Evolutionary conservation across 1,140 invertebrate genomes (phyloP), one percentile per base, ranked within the genome.

Genomic region (Penaeus vannamei): DNA sequence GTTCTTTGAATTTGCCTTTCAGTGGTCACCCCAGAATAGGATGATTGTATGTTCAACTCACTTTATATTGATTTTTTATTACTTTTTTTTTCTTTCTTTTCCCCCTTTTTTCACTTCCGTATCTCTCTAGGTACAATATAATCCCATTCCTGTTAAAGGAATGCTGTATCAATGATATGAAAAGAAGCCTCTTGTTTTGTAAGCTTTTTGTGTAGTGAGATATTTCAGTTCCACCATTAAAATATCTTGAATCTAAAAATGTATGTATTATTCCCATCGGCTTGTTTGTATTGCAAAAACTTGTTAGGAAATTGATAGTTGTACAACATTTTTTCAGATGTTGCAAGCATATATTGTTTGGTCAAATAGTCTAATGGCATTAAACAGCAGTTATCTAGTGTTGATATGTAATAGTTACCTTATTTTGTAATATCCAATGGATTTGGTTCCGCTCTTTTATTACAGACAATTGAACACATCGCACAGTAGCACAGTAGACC

Each of bases 201-300:
- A 90, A 90, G 88, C 88, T 90, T 90, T 90, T 90, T 86, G 76
- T 90, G 88, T 90, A 90, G 88, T 90, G 88, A 90, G 61, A 89
- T 89, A 89, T 82, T 90, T 90, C 88, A 90, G 88, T 90, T 90
- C 81, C 83, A 90, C 84, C 88, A 90, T 69, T 90, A 90, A 90
- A 90, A 89, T 86, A 85, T 90, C 88, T 85, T 90, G 84, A 90
- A 85, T 90, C 84, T 86, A 86, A 53, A 53, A 53, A 53, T 53
- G 53, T 53, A 53, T 53, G 53, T 53, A 53, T 53, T 53, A 53
- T 53, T 53, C 53, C 53, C 53, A 53, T 53, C 53, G 53, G 53
- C 53, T 53, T 53, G 53, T 53, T 53, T 53, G 53, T 53, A 53
- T 53, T 53, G 53, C 12, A 12, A 10, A 46, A 53, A 53, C 10